These are phyloP conservation scores for Galerucella pusilla DNA, from an alignment of 2,888 invertebrate species.

Conservation along the genomic window DNA sequence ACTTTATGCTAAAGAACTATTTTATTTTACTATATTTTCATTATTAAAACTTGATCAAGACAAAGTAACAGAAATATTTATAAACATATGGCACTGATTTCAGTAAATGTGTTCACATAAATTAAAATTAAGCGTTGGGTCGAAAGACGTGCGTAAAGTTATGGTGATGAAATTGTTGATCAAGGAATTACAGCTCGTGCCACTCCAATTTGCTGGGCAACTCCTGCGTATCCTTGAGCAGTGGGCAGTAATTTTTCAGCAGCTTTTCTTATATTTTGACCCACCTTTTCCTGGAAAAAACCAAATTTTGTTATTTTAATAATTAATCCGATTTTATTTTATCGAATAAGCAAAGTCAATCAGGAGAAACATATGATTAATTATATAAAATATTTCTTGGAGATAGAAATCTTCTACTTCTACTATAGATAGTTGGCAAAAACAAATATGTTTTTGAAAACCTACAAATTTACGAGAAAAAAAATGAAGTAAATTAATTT, in stretches of 20 bases:
- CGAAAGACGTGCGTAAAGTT: neutral
- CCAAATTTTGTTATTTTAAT: neutral
- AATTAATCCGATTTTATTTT: too few relatives aligned
- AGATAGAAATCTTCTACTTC: too few relatives aligned
- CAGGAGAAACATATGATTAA: too few relatives aligned
- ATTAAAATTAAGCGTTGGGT: neutral
- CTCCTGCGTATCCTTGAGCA: slow-evolving; percentile 42
- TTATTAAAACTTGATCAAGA: neutral
- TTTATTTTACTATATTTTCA: neutral
- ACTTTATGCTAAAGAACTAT: too few relatives aligned
- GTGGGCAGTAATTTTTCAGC: slow-evolving; percentile 45
- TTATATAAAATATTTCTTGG: too few relatives aligned
- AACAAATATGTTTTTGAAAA: too few relatives aligned
- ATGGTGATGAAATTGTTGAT: neutral
- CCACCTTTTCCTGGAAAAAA: slow-evolving; percentile 46
- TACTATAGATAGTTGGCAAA: too few relatives aligned
- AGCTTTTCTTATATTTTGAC: slow-evolving; percentile 43
- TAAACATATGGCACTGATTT: neutral
- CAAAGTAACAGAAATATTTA: neutral
- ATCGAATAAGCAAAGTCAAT: too few relatives aligned
- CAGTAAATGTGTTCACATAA: neutral
- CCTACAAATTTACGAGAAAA: too few relatives aligned
- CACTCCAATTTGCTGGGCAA: slow-evolving; percentile 35
- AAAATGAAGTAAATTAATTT: too few relatives aligned
- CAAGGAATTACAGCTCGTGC: neutral